Evolutionary conservation across 2,797 vertebrate genomes (phyloP), one percentile per base, ranked within the genome.

Genomic region (Alosa sapidissima): DNA sequence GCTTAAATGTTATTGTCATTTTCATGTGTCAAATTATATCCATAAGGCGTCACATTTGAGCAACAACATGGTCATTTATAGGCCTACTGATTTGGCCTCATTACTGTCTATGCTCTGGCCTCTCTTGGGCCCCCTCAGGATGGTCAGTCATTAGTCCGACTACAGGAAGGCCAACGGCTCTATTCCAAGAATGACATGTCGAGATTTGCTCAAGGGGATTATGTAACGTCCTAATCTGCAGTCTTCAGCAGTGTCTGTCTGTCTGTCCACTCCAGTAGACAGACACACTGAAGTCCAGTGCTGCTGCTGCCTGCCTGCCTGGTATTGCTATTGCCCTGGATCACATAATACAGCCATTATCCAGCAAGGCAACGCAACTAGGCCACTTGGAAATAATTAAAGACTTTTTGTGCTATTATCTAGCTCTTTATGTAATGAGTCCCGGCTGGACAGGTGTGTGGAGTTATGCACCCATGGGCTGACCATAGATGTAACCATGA

Each of bases 161-260:
- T 55, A 85, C 13, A 13, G 36, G 72, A 47, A 41, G 36, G 72
- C 72, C 36, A 83, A 47, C 85, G 89, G 87, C 92, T 93, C 94
- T 95, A 94, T 94, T 94, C 91, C 90, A 89, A 91, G 92, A 89
- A 86, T 81, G 87, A 88, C 87, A 87, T 90, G 83, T 88, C 88
- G 84, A 93, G 94, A 95, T 95, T 92, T 90, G 84, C 89, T 90
- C 87, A 83, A 86, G 92, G 92, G 88, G 89, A 87, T 81, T 60
- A 92, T 91, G 94, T 84, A 90, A 91, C 90, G 90, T 85, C 87
- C 90, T 95, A 94, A 95, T 94, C 94, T 86, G 91, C 91, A 90
- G 85, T 87, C 92, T 84, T 91, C 89, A 86, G 68, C 83, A 48
- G 84, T 52, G 72, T 78, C 83, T 78, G 78, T 81, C 28, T 41